phyloP scores from a whole-genome alignment of 2,113 vertebrate species.

The Prochilodus magdalenae region DNA sequence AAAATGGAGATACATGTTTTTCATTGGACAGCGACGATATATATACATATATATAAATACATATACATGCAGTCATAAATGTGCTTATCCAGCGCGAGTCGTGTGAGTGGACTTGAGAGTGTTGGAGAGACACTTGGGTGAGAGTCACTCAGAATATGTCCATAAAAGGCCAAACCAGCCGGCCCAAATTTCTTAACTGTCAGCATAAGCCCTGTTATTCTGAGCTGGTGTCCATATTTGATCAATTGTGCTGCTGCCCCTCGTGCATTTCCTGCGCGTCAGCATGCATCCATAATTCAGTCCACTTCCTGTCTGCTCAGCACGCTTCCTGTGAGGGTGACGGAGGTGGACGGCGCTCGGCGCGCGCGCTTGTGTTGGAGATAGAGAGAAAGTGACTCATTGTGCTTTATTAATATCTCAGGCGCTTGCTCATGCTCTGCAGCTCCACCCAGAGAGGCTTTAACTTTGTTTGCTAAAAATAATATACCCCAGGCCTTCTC shows the following conservation, averaged over 20 bases:
- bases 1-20: too few relatives aligned
- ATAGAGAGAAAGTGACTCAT: conserved; percentile 72
- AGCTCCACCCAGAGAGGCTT: conserved; percentile 54
- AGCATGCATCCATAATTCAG: conserved; percentile 20
- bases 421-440: conserved; percentile 70
- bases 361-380: conserved; percentile 35
- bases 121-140: neutral
- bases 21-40: too few relatives aligned
- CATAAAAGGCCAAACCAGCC: neutral
- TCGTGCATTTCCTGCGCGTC: conserved; percentile 40
- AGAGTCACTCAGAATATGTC: conserved; percentile 6
- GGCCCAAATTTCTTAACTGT: neutral
- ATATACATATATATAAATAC: too few relatives aligned
- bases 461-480: conserved; percentile 74
- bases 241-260: conserved; percentile 14
- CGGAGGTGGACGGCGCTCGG: conserved; percentile 42
- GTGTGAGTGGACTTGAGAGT: neutral
- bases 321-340: conserved; percentile 32
- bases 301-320: conserved; percentile 44
- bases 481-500: conserved; percentile 43
- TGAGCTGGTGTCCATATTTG: conserved; percentile 24
- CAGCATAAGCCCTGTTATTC: neutral
- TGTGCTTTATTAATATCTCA: conserved; percentile 78
- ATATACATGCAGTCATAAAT: neutral
- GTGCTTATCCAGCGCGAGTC: neutral